A percentile compares a stretch with the other conserved stretches of the same genome.
phyloP scores from a whole-genome alignment of 1,140 invertebrate genomes.

The Drosophila ogumai region DNA sequence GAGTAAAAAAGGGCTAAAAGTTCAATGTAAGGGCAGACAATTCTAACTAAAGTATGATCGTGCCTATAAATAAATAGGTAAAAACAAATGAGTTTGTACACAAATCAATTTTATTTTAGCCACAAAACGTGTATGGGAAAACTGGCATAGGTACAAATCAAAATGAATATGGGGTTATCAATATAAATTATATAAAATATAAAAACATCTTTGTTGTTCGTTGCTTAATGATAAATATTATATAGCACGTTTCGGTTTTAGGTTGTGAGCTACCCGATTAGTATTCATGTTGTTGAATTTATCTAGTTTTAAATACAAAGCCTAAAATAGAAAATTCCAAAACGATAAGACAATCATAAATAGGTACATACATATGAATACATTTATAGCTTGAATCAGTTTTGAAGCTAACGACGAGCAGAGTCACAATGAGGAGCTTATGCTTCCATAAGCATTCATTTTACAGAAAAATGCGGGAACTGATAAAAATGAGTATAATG shows the following conservation, averaged over 20 bases:
- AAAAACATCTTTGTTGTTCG: conserved; percentile 39
- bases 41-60: conserved; percentile 9
- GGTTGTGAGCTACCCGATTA: conserved; percentile 15
- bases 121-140: conserved; percentile 43
- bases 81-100: conserved; percentile 41
- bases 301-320: conserved; percentile 71
- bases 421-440: not conserved
- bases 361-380: too few species aligned
- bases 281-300: conserved; percentile 52
- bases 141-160: conserved; percentile 31
- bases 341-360: conserved; percentile 17
- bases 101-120: conserved; percentile 57
- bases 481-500: not conserved
- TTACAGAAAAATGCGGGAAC: not conserved
- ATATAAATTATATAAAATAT: not conserved
- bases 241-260: conserved; percentile 46
- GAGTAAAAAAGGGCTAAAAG: not conserved
- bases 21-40: not conserved
- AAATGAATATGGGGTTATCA: not conserved
- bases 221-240: conserved; percentile 41
- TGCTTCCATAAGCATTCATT: conserved; percentile 4
- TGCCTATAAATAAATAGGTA: conserved; percentile 7
- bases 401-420: not conserved
- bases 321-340: conserved; percentile 78
- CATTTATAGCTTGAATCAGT: not conserved